These are phyloP conservation scores for Thamnophis elegans DNA, from an alignment of 2,797 vertebrate species.

Conservation along the genomic window DNA sequence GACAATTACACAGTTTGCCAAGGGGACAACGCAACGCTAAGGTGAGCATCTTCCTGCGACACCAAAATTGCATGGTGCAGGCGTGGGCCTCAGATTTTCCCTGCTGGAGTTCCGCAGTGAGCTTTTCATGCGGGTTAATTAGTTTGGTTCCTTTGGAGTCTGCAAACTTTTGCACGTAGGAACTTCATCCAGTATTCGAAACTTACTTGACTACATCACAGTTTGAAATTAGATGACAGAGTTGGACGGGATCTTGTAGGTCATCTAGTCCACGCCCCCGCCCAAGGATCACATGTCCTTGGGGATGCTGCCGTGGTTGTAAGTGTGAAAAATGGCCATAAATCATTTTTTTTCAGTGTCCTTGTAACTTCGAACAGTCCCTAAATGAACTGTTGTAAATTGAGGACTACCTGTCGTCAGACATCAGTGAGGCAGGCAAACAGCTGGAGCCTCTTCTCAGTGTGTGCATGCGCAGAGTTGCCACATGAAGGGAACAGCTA, in stretches of 20 bases:
- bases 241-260: no score
- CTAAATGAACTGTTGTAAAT: background rate
- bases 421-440: no score
- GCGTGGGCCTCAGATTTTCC: background rate
- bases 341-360: background rate
- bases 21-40: slow-evolving; percentile 86
- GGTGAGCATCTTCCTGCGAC: slow-evolving; percentile 69
- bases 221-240: no score
- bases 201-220: background rate
- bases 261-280: no score
- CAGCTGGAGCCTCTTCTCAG: no score
- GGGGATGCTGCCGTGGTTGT: background rate
- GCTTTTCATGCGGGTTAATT: background rate
- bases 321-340: background rate
- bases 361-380: background rate
- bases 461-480: no score
- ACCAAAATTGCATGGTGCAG: fast-evolving
- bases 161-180: no score
- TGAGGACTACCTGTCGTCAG: background rate
- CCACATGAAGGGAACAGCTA: no score
- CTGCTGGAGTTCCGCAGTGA: background rate
- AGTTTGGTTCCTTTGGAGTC: background rate
- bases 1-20: slow-evolving; percentile 92
- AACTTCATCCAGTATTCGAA: background rate
- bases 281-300: background rate